Evolutionary conservation across 2,797 vertebrate species (phyloP).

Genomic region (Danio kyathit): DNA sequence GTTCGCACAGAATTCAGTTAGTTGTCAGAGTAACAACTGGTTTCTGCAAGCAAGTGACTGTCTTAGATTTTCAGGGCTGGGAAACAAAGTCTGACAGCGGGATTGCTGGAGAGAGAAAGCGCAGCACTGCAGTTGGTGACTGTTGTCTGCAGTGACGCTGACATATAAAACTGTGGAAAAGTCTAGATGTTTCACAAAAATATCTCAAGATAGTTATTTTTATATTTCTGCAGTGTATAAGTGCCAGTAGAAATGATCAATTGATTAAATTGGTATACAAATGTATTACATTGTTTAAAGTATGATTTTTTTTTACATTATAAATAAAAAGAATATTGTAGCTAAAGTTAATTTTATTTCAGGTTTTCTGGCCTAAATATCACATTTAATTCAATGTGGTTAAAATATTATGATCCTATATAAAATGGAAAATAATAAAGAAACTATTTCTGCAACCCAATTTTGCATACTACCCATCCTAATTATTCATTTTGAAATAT

Average conservation of each 20-base stretch:
- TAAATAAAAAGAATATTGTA: too few species aligned
- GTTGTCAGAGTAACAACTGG: conserved; percentile 9
- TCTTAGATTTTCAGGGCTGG: neutral
- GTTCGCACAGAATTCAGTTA: conserved; percentile 1
- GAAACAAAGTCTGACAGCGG: conserved; percentile 4
- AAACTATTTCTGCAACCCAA: too few species aligned
- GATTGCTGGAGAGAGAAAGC: neutral
- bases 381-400: too few species aligned
- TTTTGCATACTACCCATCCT: too few species aligned
- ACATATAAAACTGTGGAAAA: neutral
- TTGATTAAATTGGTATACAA: too few species aligned
- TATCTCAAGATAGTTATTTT: neutral
- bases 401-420: too few species aligned
- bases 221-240: neutral
- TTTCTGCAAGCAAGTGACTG: neutral
- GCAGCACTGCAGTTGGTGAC: neutral
- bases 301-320: too few species aligned
- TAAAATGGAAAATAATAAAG: too few species aligned
- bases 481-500: too few species aligned
- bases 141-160: conserved; percentile 7
- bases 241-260: neutral
- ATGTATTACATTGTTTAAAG: neutral
- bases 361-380: too few species aligned
- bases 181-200: neutral
- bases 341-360: too few species aligned